Evolutionary conservation across 2,888 invertebrate species (phyloP), one percentile per base, ranked within the genome.

Genomic region (Prosopocoilus inquinatus): DNA sequence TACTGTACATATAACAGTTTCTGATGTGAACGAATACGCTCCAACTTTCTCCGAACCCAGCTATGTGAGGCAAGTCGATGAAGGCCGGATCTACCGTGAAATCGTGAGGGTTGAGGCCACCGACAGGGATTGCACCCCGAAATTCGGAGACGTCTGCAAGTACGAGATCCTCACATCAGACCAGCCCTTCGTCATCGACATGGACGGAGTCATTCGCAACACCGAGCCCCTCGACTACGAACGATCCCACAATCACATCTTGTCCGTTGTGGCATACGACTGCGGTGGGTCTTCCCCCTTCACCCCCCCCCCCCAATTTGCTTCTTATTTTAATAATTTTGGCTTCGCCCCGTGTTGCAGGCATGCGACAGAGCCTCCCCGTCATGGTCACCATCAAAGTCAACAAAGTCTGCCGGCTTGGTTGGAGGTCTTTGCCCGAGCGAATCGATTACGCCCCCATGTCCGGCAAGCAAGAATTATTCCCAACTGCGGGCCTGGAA

Each of bases 231-330:
- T 99, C 72, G 94, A 96, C 69, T 96, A 93, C 78, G 93, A 93
- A 74, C 84, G 89, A 59, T 90, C 92, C 5, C 95, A 96, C 80
- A 97, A 96, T 78, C 96, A 97, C 80, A 96, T 98, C 67, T 81
- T 99, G 47, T 94, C 94, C 33, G 94, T 98, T 58, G 94, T 96
- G 58, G 98, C 98, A 1, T 94, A 94, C 75, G 98, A 98, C 79
- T 98, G 98, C 77, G 97, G 96, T 70, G 57, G 61, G 64, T 61
- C 20, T 7, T 7, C 20, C 3, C 16, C 16, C 16, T 3, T 3
- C 16, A 16, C 20, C 20, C 20, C 3, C 16, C 16, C 16, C 16
- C 16, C 16, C 2, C 16, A 16, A n/a, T n/a, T n/a, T n/a, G n/a
- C n/a, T n/a, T 34, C 9, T 34, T 34, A 34, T 34, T 34, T 34